A percentile compares a stretch with the other conserved stretches of the same genome.
Conservation (phyloP, 2,113 vertebrate genomes). For the Leucopternis melanops region DNA sequence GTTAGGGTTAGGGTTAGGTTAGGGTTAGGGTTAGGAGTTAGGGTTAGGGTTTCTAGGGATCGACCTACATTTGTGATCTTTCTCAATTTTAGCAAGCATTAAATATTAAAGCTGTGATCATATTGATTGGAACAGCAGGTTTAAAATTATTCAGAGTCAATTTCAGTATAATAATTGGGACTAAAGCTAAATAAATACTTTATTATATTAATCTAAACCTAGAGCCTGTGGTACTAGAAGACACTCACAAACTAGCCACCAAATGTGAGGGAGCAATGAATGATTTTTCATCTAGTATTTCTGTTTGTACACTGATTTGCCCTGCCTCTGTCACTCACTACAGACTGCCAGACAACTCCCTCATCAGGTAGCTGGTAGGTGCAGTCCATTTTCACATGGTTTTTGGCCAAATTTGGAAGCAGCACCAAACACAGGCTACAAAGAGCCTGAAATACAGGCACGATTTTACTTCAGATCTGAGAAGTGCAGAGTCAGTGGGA, state of each 20-base stretch:
- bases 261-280: neutral
- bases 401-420: neutral
- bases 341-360: neutral
- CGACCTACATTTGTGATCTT: neutral
- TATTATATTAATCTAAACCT: neutral
- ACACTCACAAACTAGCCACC: neutral
- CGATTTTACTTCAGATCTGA: neutral
- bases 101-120: neutral
- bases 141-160: neutral
- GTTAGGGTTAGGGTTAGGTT: no score
- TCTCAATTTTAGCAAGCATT: neutral
- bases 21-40: no score
- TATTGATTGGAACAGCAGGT: neutral
- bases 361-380: neutral
- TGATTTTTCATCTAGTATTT: neutral
- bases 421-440: neutral
- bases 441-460: neutral
- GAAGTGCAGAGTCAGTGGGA: neutral
- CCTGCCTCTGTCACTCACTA: neutral
- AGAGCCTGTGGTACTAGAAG: neutral
- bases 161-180: neutral
- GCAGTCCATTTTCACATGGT: neutral
- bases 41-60: no score
- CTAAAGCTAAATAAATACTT: neutral
- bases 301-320: neutral